These are phyloP conservation scores for Drosophila truncata DNA, from an alignment of 1,140 invertebrate genomes.

Conservation along the genomic window DNA sequence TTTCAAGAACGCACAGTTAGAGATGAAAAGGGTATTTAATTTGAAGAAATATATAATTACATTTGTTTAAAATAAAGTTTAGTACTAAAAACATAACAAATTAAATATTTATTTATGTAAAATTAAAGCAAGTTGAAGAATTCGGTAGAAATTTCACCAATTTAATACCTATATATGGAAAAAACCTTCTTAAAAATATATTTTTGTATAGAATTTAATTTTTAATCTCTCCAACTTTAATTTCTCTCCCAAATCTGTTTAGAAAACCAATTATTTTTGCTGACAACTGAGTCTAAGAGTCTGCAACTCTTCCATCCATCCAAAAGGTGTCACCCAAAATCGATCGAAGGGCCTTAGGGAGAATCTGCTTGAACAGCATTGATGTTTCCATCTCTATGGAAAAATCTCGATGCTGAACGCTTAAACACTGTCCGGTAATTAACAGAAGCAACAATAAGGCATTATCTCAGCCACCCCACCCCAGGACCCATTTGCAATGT, in stretches of 20 bases:
- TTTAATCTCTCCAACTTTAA: not conserved
- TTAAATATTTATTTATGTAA: not conserved
- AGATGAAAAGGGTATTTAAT: not conserved
- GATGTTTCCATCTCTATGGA: slow-evolving; percentile 23
- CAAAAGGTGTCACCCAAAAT: slow-evolving; percentile 64
- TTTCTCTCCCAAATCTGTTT: slow-evolving; percentile 11
- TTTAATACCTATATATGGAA: too few species aligned
- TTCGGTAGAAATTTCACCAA: not conserved
- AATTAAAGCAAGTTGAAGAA: not conserved
- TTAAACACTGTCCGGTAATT: slow-evolving; percentile 67
- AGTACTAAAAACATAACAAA: too few species aligned
- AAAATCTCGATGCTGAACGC: slow-evolving; percentile 58
- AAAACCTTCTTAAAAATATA: fast-evolving
- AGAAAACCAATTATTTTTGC: slow-evolving; percentile 8
- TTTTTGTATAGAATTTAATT: not conserved
- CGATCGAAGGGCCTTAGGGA: slow-evolving; percentile 6
- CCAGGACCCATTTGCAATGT: slow-evolving; percentile 25
- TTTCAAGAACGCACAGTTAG: not conserved
- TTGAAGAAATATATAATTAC: not conserved
- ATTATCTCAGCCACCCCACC: slow-evolving; percentile 8
- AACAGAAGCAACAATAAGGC: slow-evolving; percentile 48
- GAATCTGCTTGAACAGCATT: slow-evolving; percentile 33
- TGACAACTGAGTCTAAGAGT: slow-evolving; percentile 27
- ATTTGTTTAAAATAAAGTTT: not conserved
- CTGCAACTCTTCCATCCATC: slow-evolving; percentile 30